Base-by-base conservation (phyloP, 1,140 invertebrate species). In the Zophobas atratus region DNA sequence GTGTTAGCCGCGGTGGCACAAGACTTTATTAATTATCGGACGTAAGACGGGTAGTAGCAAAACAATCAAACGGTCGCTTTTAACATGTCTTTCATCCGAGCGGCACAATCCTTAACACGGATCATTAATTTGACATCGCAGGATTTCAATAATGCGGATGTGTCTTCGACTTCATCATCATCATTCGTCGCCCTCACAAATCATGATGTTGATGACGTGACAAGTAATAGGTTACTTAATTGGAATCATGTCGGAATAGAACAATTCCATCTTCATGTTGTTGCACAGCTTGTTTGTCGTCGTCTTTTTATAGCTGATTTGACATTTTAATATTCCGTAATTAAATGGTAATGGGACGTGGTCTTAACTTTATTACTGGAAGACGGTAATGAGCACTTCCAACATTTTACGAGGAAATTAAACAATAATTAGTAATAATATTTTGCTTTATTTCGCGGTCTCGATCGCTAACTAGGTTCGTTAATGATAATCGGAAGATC, bases 291-390 rank as follows among this genome's bases (percentile, higher is more conserved):
- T 67, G 60, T 67, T 67, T 67, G 60, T 67, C 60, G 43, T 43
- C 43, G 33, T 43, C 39, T 67, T 67, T 67, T 67, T 43, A 67
- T 1, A 2, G 57, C 43, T 67, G 38, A 67, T 67, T 67, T 67
- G 60, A 67, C 60, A 67, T 67, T 67, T 67, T 67, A 67, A 67
- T 67, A 67, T 67, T 67, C 60, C 60, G 60, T 67, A 67, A 67
- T 67, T 67, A 67, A 67, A 67, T 67, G 39, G 60, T 67, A 67
- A 67, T 67, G 39, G 60, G 60, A 67, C 60, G 60, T 41, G 60
- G 60, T 43, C 60, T 38, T 39, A 41, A 38, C 38, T 67, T 67
- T 67, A 67, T 67, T 67, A 39, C 60, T 43, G 6, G 6, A 39
- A n/a, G n/a, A 41, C 60, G 32, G 41, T 67, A 67, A 67, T 67